These are phyloP conservation scores for Cynodonichthys magdalenae DNA, from an alignment of 2,797 vertebrate species.

Conservation along the genomic window DNA sequence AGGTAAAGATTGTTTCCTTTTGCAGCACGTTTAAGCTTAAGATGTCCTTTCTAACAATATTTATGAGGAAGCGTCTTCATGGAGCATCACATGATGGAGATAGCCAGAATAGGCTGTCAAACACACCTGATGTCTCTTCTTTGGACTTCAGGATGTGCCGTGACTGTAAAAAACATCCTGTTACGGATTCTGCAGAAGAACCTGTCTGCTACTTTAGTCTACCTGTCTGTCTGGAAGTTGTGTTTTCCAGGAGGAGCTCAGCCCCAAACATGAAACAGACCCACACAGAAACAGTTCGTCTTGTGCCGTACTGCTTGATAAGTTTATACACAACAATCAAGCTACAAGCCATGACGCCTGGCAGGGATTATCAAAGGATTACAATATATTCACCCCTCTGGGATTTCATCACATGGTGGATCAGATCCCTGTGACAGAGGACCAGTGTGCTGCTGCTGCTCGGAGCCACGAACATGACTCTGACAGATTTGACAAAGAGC, in stretches of 20 bases:
- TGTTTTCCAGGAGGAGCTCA: conserved; percentile 1
- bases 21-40: too few species aligned
- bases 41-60: too few species aligned
- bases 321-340: conserved; percentile 73
- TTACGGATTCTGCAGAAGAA: conserved; percentile 6
- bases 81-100: conserved; percentile 37
- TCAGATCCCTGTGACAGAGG: conserved; percentile 72
- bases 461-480: conserved; percentile 37
- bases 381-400: conserved; percentile 73
- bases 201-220: background rate
- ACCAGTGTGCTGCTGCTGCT: conserved; percentile 47
- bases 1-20: too few species aligned
- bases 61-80: background rate
- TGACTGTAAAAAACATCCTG: conserved; percentile 16
- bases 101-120: background rate
- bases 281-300: conserved; percentile 10
- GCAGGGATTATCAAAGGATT: conserved; percentile 79
- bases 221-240: background rate
- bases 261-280: conserved; percentile 32
- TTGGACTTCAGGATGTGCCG: conserved; percentile 28
- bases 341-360: conserved; percentile 67
- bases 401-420: conserved; percentile 75
- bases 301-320: conserved; percentile 61
- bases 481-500: conserved; percentile 65
- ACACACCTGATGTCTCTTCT: conserved; percentile 12